These are phyloP conservation scores for Cheumatopsyche charites DNA, from an alignment of 1,140 invertebrate species.

Conservation along the genomic window DNA sequence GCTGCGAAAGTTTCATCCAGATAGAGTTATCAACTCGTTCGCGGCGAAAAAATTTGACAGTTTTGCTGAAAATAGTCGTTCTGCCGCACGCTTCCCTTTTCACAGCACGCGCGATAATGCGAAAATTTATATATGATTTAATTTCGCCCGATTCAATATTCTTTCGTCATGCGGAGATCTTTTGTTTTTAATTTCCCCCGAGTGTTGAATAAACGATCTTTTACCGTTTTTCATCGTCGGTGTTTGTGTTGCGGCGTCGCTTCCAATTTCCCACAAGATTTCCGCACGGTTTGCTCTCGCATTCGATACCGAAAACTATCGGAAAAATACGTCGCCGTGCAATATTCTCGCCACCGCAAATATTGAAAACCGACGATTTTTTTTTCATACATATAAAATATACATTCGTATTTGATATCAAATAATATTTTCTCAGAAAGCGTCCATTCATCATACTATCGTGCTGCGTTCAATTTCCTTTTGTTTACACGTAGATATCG, in stretches of 20 bases:
- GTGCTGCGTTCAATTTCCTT: too few relatives aligned
- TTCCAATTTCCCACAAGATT: conserved; percentile 8
- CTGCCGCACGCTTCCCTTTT: not conserved
- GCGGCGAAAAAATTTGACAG: conserved; percentile 11
- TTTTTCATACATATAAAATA: not conserved
- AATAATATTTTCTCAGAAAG: not conserved
- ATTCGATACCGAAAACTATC: conserved; percentile 2
- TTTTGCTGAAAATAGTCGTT: not conserved
- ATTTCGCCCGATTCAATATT: too few relatives aligned
- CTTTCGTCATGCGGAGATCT: too few relatives aligned
- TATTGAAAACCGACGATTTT: not conserved
- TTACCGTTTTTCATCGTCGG: conserved; percentile 3
- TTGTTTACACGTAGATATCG: too few relatives aligned
- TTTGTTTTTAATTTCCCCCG: conserved; percentile 6
- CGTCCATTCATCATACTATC: too few relatives aligned
- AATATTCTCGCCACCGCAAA: not conserved
- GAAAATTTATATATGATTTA: too few relatives aligned
- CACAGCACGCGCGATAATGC: too few relatives aligned
- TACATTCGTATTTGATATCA: not conserved
- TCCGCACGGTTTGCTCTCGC: not conserved
- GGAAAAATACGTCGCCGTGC: not conserved
- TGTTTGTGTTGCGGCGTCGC: not conserved
- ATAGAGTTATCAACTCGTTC: conserved; percentile 17
- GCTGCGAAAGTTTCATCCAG: not conserved
- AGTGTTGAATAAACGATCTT: conserved; percentile 7